These are phyloP conservation scores for Ditylenchus dipsaci DNA, from an alignment of 1,140 invertebrate species.

Conservation along the genomic window DNA sequence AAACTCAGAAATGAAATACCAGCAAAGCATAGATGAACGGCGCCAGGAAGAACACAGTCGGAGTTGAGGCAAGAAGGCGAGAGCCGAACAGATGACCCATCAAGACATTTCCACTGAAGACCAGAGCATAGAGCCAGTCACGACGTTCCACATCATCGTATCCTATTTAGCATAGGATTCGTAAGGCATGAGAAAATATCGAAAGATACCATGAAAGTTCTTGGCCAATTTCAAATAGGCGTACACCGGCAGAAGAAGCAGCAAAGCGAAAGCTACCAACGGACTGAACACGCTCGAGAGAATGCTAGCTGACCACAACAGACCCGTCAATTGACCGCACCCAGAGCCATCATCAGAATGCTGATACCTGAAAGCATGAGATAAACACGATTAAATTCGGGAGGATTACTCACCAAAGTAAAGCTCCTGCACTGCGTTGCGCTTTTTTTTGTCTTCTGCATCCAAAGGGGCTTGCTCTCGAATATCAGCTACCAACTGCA, in stretches of 20 bases:
- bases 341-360: slow-evolving; percentile 1
- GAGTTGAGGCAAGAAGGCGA: background rate
- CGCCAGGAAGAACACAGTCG: background rate
- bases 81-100: background rate
- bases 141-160: background rate
- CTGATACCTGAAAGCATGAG: background rate
- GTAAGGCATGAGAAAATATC: too few species aligned
- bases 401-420: slow-evolving; percentile 4
- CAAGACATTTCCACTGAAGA: background rate
- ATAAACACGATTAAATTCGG: background rate
- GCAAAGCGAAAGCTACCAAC: background rate
- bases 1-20: background rate
- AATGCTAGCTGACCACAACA: slow-evolving; percentile 7
- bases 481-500: background rate
- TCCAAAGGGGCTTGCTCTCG: background rate
- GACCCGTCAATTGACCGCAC: slow-evolving; percentile 12
- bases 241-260: background rate
- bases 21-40: background rate
- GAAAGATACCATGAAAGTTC: background rate
- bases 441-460: background rate
- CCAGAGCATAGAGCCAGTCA: background rate
- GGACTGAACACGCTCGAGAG: slow-evolving; percentile 7
- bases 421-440: background rate
- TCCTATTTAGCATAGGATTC: background rate
- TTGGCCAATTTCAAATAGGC: background rate